These are phyloP conservation scores for Brassicogethes aeneus DNA, from an alignment of 2,888 invertebrate genomes.

Conservation along the genomic window DNA sequence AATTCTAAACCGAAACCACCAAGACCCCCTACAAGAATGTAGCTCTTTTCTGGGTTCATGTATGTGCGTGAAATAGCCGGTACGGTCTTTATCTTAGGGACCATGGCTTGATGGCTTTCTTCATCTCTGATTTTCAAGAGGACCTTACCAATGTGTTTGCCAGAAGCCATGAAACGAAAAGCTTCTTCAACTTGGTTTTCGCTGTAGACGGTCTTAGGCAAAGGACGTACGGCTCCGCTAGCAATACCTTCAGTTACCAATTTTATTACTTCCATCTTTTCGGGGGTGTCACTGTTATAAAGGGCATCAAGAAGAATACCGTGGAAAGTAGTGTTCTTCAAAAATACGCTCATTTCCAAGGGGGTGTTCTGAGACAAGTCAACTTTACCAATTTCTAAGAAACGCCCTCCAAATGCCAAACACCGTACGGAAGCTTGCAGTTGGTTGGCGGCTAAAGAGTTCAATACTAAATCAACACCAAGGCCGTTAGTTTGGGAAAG, in stretches of 20 bases:
- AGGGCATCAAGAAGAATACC: too few relatives aligned
- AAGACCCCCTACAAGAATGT: too few relatives aligned
- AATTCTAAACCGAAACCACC: too few relatives aligned
- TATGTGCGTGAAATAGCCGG: slow-evolving; percentile 79
- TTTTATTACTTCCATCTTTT: slow-evolving; percentile 65
- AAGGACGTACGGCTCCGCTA: slow-evolving; percentile 79
- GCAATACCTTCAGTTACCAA: slow-evolving; percentile 80
- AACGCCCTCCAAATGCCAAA: slow-evolving; percentile 84
- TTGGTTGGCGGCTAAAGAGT: slow-evolving; percentile 94
- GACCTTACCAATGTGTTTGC: too few relatives aligned
- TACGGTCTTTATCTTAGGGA: slow-evolving; percentile 53
- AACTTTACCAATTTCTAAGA: too few relatives aligned
- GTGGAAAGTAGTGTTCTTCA: slow-evolving; percentile 95
- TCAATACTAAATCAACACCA: slow-evolving; percentile 91
- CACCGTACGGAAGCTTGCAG: slow-evolving; percentile 95
- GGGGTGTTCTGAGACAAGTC: slow-evolving; percentile 87
- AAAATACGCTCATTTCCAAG: slow-evolving; percentile 91
- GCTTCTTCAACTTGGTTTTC: too few relatives aligned
- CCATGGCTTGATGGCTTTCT: too few relatives aligned
- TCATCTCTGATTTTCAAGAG: too few relatives aligned
- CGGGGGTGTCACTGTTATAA: slow-evolving; percentile 63
- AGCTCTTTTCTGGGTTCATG: slow-evolving; percentile 71
- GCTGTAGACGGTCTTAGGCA: too few relatives aligned
- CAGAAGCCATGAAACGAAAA: too few relatives aligned
- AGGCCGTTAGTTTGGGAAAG: slow-evolving; percentile 75